Percentiles rank a stretch among this genome's conserved stretches.
These are phyloP conservation scores for Mesaphorura yosii DNA, from an alignment of 1,140 invertebrate genomes.

Conservation along the genomic window DNA sequence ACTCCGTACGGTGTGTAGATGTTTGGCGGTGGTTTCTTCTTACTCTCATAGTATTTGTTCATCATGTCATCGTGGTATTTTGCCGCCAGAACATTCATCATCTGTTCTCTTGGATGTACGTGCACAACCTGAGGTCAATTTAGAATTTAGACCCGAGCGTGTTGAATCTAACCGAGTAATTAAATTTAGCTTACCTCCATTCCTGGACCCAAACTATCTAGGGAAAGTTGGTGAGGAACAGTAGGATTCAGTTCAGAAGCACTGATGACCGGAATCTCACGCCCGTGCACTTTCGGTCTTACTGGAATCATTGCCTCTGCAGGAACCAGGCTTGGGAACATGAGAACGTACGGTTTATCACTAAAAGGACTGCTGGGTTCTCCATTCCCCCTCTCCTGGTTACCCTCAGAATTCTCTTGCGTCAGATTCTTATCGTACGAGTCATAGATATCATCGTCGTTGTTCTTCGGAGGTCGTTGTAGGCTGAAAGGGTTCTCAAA, in stretches of 20 bases:
- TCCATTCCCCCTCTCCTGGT: too few relatives aligned
- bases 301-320: constrained; percentile 10
- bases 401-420: too few relatives aligned
- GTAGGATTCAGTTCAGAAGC: constrained; percentile 6
- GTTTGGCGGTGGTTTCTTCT: constrained; percentile 21
- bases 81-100: constrained; percentile 28
- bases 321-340: constrained; percentile 23
- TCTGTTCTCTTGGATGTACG: constrained; percentile 29
- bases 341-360: constrained; percentile 29
- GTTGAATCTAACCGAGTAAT: too few relatives aligned
- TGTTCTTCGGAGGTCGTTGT: too few relatives aligned
- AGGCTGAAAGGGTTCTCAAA: too few relatives aligned
- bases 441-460: too few relatives aligned
- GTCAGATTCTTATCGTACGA: too few relatives aligned
- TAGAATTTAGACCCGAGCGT: too few relatives aligned
- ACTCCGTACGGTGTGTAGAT: constrained; percentile 31
- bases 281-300: constrained; percentile 11
- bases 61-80: constrained; percentile 25
- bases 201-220: constrained; percentile 19
- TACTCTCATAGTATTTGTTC: constrained; percentile 18
- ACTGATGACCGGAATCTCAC: constrained; percentile 19
- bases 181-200: too few relatives aligned
- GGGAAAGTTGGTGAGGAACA: not conserved
- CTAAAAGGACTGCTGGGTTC: too few relatives aligned
- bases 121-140: constrained; percentile 10